phyloP scores from a whole-genome alignment of 2,888 invertebrate genomes.

The Pyralis farinalis region DNA sequence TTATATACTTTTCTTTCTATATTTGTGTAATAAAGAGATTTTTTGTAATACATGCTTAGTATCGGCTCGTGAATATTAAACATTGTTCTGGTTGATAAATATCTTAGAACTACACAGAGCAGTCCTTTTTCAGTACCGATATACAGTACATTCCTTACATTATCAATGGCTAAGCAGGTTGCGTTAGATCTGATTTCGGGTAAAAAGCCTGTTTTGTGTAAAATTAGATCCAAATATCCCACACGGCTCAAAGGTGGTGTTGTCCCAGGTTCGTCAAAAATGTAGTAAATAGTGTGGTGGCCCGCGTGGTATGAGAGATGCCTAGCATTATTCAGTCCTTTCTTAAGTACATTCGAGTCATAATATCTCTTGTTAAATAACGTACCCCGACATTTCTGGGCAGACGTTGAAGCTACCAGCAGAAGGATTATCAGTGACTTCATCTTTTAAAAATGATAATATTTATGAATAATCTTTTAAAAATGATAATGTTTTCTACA shows the following conservation, averaged over 20 bases:
- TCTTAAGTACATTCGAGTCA: slow-evolving; percentile 52
- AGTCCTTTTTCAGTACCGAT: slow-evolving; percentile 59
- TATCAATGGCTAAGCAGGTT: slow-evolving; percentile 54
- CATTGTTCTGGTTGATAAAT: slow-evolving; percentile 45
- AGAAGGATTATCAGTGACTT: slow-evolving; percentile 25
- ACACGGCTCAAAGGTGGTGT: slow-evolving; percentile 36
- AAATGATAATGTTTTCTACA: no score
- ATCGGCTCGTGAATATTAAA: slow-evolving; percentile 54
- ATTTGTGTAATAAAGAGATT: slow-evolving; percentile 52
- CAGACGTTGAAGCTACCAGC: slow-evolving; percentile 26
- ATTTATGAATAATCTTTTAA: no score
- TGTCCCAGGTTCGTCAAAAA: slow-evolving; percentile 42
- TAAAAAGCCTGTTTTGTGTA: slow-evolving; percentile 38
- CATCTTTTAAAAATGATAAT: slow-evolving; percentile 31
- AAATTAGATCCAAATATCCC: slow-evolving; percentile 47
- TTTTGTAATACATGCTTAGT: slow-evolving; percentile 47
- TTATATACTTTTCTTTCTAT: slow-evolving; percentile 43
- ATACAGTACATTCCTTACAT: slow-evolving; percentile 47
- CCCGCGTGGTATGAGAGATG: slow-evolving; percentile 47
- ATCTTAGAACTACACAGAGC: slow-evolving; percentile 43
- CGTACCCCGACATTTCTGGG: slow-evolving; percentile 45
- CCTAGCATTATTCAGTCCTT: slow-evolving; percentile 54
- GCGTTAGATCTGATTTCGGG: slow-evolving; percentile 62
- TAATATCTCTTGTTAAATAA: slow-evolving; percentile 51
- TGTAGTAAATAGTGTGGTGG: slow-evolving; percentile 60